phyloP scores from a whole-genome alignment of 2,113 vertebrate genomes.

The Calonectris borealis region DNA sequence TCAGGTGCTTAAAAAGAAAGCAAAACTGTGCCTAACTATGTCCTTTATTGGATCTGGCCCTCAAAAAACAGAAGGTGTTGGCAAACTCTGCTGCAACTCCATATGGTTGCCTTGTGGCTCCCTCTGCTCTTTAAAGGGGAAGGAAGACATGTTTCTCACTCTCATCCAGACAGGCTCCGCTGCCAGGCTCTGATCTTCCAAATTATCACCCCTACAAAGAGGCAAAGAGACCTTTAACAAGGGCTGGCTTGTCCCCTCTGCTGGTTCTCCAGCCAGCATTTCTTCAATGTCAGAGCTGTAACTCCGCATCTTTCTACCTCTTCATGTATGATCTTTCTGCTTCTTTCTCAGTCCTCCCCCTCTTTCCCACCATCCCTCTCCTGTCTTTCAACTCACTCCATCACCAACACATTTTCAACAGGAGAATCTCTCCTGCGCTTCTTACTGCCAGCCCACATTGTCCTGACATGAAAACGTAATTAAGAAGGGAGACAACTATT shows the following conservation, averaged over 20 bases:
- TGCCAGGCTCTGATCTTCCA: slow-evolving; percentile 41
- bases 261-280: neutral
- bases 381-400: neutral
- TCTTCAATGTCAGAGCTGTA: neutral
- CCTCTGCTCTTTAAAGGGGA: slow-evolving; percentile 18
- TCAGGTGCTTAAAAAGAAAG: neutral
- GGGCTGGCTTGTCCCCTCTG: neutral
- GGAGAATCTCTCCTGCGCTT: neutral
- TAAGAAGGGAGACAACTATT: neutral
- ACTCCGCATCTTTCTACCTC: neutral
- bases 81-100: slow-evolving; percentile 10
- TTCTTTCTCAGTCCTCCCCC: neutral
- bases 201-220: slow-evolving; percentile 51
- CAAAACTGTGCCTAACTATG: neutral
- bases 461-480: neutral
- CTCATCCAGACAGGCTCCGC: neutral
- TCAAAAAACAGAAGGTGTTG: slow-evolving; percentile 36
- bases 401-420: neutral
- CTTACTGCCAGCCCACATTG: neutral
- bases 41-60: slow-evolving; percentile 16
- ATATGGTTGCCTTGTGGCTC: slow-evolving; percentile 18
- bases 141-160: neutral
- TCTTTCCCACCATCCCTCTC: neutral
- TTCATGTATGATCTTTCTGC: neutral
- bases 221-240: slow-evolving; percentile 23